Evolutionary conservation across 2,113 vertebrate genomes (phyloP), one percentile per base, ranked within the genome.

Genomic region (Nibea albiflora): DNA sequence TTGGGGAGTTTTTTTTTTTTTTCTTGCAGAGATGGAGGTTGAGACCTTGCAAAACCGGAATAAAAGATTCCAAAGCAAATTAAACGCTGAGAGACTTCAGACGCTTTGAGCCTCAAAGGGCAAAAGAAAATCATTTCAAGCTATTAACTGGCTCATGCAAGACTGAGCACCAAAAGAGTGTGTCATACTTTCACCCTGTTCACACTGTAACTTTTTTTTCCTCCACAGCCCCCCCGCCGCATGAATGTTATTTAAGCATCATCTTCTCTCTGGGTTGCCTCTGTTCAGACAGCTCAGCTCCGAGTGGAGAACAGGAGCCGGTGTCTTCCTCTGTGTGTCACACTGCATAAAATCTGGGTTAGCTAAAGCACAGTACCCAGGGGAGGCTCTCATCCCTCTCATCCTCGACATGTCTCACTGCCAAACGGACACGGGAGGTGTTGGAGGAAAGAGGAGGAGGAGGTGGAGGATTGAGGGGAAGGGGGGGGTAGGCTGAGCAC

Each of bases 301-400:
- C 81, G 86, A 85, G 76, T 56, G 77, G 77, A 84, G 75, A 65
- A 11, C 85, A 79, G 76, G 84, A 83, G 89, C 72, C 1, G 39
- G 73, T 72, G 91, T 89, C 90, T 87, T 87, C 89, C 85, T 89
- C 87, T 84, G 81, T 77, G 84, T 87, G 86, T 90, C 88, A 88
- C 87, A 50, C 88, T 90, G 89, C 84, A 89, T 90, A 89, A 89
- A 84, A 91, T 92, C 76, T 92, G 87, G 87, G 86, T 92, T 92
- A 93, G 80, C 84, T 71, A n/a, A 76, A 82, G 85, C 66, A n/a
- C 83, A 19, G 86, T 75, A 84, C 89, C 83, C 90, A 83, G 56
- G 91, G 89, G 90, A 86, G 87, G 82, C 70, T 61, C 83, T 73
- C 89, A 73, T 46, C 89, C 71, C 88, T 84, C 81, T 88, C 85